Conservation (phyloP, 2,797 vertebrate genomes). For the Alectoris magna region DNA sequence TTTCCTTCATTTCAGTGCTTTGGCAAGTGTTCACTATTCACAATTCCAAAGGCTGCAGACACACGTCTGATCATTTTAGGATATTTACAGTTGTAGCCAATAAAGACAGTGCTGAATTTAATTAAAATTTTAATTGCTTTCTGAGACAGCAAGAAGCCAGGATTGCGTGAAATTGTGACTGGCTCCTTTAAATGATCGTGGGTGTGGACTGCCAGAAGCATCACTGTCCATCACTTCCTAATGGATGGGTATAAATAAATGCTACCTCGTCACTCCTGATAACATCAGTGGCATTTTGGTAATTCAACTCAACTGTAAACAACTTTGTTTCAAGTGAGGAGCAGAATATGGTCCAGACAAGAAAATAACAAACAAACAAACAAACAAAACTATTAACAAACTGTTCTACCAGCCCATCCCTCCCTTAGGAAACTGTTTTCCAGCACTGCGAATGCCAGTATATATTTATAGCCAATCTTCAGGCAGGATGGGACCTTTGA, state of each 20-base stretch:
- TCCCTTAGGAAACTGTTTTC: not conserved
- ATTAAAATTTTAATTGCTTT: constrained; percentile 74
- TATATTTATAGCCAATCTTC: not conserved
- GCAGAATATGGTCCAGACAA: not conserved
- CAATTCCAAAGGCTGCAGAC: constrained; percentile 70
- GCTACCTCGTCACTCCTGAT: constrained; percentile 48
- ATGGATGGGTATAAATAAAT: constrained; percentile 46
- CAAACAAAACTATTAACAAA: not conserved
- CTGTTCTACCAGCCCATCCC: not conserved
- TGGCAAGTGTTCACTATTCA: constrained; percentile 67
- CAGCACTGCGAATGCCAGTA: not conserved
- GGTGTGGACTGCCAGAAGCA: constrained; percentile 18
- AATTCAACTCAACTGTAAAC: not conserved
- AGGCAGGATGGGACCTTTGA: not conserved
- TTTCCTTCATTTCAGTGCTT: constrained; percentile 68
- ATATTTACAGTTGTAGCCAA: constrained; percentile 73
- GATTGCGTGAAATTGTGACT: constrained; percentile 38
- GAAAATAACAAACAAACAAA: not conserved
- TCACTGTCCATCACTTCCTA: constrained; percentile 43
- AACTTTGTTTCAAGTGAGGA: not conserved
- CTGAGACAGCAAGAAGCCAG: constrained; percentile 57
- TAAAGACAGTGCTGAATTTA: constrained; percentile 70
- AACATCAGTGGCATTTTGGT: constrained; percentile 20
- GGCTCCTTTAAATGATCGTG: constrained; percentile 60
- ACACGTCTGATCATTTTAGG: constrained; percentile 67